Base-by-base conservation (phyloP, 2,113 vertebrate genomes). In the Thalassoma bifasciatum region DNA sequence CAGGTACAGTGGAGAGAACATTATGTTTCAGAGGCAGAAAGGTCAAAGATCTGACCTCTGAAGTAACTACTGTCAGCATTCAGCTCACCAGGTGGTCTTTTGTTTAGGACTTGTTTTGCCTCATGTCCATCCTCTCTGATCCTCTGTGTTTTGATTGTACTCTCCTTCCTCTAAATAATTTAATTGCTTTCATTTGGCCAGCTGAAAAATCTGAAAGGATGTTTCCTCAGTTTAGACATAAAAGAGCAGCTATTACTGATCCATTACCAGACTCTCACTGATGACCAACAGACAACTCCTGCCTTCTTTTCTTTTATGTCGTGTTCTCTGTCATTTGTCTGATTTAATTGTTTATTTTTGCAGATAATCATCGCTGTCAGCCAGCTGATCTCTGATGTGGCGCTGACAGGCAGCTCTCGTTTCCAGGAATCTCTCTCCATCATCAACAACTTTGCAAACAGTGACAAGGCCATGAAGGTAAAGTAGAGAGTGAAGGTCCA, bases 391-490 rank as follows among this genome's bases (percentile, higher is more conserved):
- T 97, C 97, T 13, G 97, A 99, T 22, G 97, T 99, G 79, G 97
- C 96, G 0, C 93, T 99, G 30, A 97, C 95, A 0, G 97, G 97
- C 79, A 98, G 97, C 40, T 97, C 97, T 0, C 95, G 97, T 66
- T 99, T 99, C 93, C 98, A 99, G 88, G 97, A 99, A 79, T 99
- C 98, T 2, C 94, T 99, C 16, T 98, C 96, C 57, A 96, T 99
- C 90, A 98, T 99, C 91, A 99, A 98, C 94, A 99, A 99, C 92
- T 99, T 98, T 80, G 98, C 98, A 62, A 99, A 99, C 79, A 99
- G 97, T 0, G 98, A 99, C 93, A 96, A 96, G 65, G 95, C 94
- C 21, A 97, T 98, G 96, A 99, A 99, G 96, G 98, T 99, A 93
- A 0, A 3, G 1, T 8, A 17, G 30, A 5, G 7, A 17, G 44